A percentile compares a stretch with the other conserved stretches of the same genome.
Conservation (phyloP, 2,113 vertebrate species). For the Cebus imitator region DNA sequence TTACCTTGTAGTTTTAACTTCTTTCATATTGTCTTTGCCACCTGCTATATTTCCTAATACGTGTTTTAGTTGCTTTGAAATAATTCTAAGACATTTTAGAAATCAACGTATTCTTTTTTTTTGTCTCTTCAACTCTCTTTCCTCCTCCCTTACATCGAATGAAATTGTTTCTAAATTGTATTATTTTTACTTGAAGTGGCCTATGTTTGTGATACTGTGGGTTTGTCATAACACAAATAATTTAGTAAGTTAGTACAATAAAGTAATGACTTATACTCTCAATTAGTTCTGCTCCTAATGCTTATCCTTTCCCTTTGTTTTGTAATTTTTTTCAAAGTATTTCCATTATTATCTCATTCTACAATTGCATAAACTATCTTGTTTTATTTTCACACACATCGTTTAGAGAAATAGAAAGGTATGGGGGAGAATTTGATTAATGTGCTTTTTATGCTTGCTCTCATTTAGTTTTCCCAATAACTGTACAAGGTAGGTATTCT, state of each 20-base stretch:
- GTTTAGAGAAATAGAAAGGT: not conserved
- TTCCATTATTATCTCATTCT: not conserved
- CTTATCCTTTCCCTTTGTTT: not conserved
- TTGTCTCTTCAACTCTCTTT: not conserved
- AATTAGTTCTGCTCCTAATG: not conserved
- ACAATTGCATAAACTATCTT: not conserved
- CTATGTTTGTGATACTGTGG: not conserved
- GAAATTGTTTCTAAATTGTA: not conserved
- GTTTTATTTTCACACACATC: not conserved
- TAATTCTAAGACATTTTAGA: constrained; percentile 10
- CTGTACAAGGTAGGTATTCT: not conserved
- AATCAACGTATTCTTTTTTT: not conserved
- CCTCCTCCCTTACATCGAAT: not conserved
- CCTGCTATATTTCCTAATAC: not conserved
- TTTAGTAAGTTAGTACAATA: not conserved
- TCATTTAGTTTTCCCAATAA: not conserved
- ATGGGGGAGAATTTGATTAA: not conserved
- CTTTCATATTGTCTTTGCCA: not conserved
- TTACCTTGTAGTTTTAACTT: not conserved
- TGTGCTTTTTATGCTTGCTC: not conserved
- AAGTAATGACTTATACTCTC: not conserved
- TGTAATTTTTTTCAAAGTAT: not conserved
- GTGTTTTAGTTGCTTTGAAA: not conserved
- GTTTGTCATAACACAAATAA: not conserved
- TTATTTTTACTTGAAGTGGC: not conserved